Evolutionary conservation across 2,888 invertebrate genomes (phyloP).

Genomic region (Hypercompe scribonia): DNA sequence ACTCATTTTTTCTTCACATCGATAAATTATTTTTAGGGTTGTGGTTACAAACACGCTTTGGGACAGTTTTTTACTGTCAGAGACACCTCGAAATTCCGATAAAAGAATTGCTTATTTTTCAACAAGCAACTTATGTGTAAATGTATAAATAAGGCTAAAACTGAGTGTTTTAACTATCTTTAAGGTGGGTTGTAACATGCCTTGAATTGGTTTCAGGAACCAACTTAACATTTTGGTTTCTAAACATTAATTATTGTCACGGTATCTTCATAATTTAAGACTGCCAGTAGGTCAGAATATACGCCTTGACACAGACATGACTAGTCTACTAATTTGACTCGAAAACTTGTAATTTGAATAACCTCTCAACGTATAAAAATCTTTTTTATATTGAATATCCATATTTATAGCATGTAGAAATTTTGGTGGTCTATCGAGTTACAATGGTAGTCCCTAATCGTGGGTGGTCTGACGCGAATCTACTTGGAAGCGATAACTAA

Average conservation of each 20-base stretch:
- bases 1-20: slow-evolving; percentile 25
- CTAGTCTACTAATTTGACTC: background rate
- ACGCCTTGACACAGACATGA: background rate
- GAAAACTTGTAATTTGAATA: background rate
- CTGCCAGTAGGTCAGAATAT: background rate
- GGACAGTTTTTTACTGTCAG: background rate
- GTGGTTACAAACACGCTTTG: slow-evolving; percentile 1
- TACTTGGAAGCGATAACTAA: slow-evolving; percentile 49
- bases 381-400: background rate
- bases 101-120: background rate
- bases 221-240: too few species aligned
- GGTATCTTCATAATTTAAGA: background rate
- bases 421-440: slow-evolving; percentile 38
- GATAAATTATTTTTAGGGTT: slow-evolving; percentile 28
- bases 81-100: background rate
- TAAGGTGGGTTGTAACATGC: background rate
- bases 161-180: background rate
- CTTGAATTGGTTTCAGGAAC: too few species aligned
- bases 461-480: slow-evolving; percentile 55
- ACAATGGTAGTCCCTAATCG: slow-evolving; percentile 39
- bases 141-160: too few species aligned
- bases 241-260: background rate
- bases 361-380: background rate
- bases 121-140: background rate
- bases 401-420: background rate